Evolutionary conservation across 2,113 vertebrate genomes (phyloP), one percentile per base, ranked within the genome.

Genomic region (Mastomys natalensis): DNA sequence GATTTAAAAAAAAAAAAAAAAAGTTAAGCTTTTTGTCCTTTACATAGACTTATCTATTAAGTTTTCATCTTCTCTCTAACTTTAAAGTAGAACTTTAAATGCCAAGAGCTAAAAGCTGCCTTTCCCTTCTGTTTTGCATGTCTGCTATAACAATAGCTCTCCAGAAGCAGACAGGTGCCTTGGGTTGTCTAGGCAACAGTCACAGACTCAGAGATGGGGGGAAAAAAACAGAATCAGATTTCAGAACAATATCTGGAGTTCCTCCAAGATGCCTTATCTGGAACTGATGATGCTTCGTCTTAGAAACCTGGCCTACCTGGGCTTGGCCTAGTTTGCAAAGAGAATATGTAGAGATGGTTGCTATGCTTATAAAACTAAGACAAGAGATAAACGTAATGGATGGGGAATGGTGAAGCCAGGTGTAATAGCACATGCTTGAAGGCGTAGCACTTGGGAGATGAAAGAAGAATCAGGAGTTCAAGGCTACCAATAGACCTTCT

Each of bases 241-340:
- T 87, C 80, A 85, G 43, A 92, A 78, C 87, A 51, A 37, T 48
- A 78, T 93, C 62, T 73, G 64, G 21, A 96, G n/a, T 93, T 94
- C n/a, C n/a, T 64, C 72, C 40, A 19, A 84, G 51, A 85, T 43
- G 16, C n/a, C 31, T n/a, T n/a, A 19, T 51, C 82, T 74, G 3
- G 37, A 40, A 82, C 45, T 60, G 80, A 77, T 76, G 26, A 48
- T 60, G 13, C 40, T 85, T 64, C 58, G 0, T 45, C 15, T 62
- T 45, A 85, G 58, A 45, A 62, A 31, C 60, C 13, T 84, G n/a
- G 43, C 51, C 40, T 24, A 29, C 5, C 40, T 2, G 2, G 51
- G 43, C 34, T 90, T 62, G 77, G 62, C 73, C 31, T 9, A 15
- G 8, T 22, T 40, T 58, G 0, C 76, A 53, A 89, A 92, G n/a